phyloP scores from a whole-genome alignment of 2,888 invertebrate species.

The Megaustenia siamemsis region DNA sequence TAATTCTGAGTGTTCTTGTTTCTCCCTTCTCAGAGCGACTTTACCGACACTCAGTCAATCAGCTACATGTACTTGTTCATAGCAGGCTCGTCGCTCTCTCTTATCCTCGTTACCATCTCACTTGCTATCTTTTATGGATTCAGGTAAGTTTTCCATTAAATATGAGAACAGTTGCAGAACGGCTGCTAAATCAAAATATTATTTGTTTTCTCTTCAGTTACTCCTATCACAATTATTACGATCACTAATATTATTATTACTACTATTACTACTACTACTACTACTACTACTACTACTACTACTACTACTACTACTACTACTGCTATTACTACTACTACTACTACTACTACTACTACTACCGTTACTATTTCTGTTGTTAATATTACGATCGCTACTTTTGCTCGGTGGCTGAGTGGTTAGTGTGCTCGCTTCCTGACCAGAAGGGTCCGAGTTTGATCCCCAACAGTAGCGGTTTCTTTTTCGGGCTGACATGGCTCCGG shows the following conservation, averaged over 20 bases:
- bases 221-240: too few relatives aligned
- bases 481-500: too few relatives aligned
- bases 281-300: conserved; percentile 23
- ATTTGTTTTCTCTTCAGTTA: too few relatives aligned
- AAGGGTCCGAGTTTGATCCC: too few relatives aligned
- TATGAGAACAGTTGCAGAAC: too few relatives aligned
- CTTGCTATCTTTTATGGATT: conserved; percentile 46
- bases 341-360: neutral
- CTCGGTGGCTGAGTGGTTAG: too few relatives aligned
- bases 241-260: too few relatives aligned
- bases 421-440: too few relatives aligned
- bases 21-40: neutral
- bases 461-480: too few relatives aligned
- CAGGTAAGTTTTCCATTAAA: conserved; percentile 5
- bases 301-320: neutral
- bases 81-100: conserved; percentile 22
- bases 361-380: neutral
- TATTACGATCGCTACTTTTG: too few relatives aligned
- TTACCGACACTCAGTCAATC: neutral
- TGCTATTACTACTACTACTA: neutral
- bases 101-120: conserved; percentile 37
- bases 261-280: conserved; percentile 4
- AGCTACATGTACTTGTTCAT: conserved; percentile 49
- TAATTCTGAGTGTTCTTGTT: too few relatives aligned
- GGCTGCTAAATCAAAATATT: too few relatives aligned